Base-by-base conservation (phyloP, 2,888 invertebrate genomes). In the Meghimatium bilineatum region DNA sequence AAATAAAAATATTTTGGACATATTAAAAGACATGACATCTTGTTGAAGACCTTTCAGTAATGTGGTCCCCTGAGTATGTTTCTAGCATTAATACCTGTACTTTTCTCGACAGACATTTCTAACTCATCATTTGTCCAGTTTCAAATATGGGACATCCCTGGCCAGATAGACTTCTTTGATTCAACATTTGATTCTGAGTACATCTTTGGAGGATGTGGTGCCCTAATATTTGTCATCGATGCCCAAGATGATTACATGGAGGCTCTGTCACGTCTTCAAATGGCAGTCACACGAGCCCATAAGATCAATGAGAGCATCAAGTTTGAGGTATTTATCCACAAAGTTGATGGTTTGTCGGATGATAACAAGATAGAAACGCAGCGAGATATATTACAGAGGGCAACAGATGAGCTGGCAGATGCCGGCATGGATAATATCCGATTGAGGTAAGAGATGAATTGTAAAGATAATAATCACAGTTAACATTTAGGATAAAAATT, bases 111-210 rank as follows among this genome's bases (percentile, higher is more conserved):
- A 95, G 98, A 99, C 93, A 98, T 99, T 87, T 97, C 97, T 90
- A 98, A 98, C 94, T 96, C 96, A 75, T 96, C 99, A 91, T 99
- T 99, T 95, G 98, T 99, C 79, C 99, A 99, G 94, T 99, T 99
- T 94, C 98, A 99, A 96, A 99, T 99, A 88, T 99, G 99, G 97
- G 99, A 99, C 94, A 98, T 99, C 94, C 99, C 99, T 10, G 99
- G 99, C 0, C 99, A 99, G 94, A 97, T 99, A 89, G 98, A 99
- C 93, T 98, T 98, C 92, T 97, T 99, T 94, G 98, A 99, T 95
- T 96, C 97, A 56, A 96, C 97, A 20, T 98, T 98, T 94, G 98
- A 99, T 94, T 97, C 97, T 26, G 98, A 98, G 90, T 96, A 96
- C 95, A 98, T 99, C 91, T 99, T 99, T 95, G 97, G 98, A 74